Percentiles rank a stretch among this genome's conserved stretches.
Evolutionary conservation across 2,888 invertebrate species (phyloP).

Genomic region (Bibio marci): DNA sequence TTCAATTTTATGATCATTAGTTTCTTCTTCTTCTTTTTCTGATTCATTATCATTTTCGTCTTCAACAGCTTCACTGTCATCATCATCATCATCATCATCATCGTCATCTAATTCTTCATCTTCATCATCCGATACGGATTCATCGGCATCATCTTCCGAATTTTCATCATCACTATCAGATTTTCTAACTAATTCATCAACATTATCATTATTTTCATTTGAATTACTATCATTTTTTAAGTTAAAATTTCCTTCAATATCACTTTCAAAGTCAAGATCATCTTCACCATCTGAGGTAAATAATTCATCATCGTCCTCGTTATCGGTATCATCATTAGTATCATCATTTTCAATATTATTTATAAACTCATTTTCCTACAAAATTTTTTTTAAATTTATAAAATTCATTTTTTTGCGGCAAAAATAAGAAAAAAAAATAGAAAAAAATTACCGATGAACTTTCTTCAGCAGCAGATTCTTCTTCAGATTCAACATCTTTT

Average conservation of each 20-base stretch:
- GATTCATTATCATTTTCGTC: slow-evolving; percentile 11
- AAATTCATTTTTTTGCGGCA: too few relatives aligned
- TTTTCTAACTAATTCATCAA: slow-evolving; percentile 17
- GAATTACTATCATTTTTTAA: slow-evolving; percentile 17
- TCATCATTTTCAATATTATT: slow-evolving; percentile 14
- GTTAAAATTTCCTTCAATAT: slow-evolving; percentile 34
- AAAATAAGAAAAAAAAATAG: too few relatives aligned
- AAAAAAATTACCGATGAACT: too few relatives aligned
- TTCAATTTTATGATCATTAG: slow-evolving; percentile 11
- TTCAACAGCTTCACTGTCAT: slow-evolving; percentile 21
- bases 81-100: slow-evolving; percentile 21
- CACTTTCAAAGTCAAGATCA: slow-evolving; percentile 32
- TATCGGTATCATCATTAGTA: slow-evolving; percentile 31
- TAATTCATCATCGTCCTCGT: slow-evolving; percentile 19
- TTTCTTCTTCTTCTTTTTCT: slow-evolving; percentile 15
- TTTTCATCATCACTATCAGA: slow-evolving; percentile 17
- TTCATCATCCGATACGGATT: slow-evolving; percentile 21
- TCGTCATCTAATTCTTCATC: slow-evolving; percentile 22
- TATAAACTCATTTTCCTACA: not conserved
- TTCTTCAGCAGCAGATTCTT: not conserved
- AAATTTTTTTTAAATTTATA: too few relatives aligned
- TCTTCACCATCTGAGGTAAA: slow-evolving; percentile 23
- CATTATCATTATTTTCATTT: slow-evolving; percentile 15
- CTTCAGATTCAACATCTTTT: not conserved
- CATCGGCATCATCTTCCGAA: slow-evolving; percentile 16